Base-by-base conservation (phyloP, 2,113 vertebrate genomes). In the Scopus umbretta region DNA sequence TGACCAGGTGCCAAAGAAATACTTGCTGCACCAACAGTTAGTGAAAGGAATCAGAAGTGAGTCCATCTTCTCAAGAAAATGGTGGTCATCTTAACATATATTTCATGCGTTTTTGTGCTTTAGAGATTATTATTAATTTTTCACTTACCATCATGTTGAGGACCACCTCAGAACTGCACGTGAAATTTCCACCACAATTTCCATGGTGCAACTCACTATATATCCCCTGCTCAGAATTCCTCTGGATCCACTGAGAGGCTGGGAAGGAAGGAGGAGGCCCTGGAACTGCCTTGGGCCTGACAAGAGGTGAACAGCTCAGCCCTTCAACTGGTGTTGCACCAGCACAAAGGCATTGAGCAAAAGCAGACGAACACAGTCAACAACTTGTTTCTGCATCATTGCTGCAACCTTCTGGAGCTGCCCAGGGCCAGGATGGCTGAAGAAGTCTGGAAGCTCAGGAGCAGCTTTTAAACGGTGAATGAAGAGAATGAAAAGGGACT, bases 361-460 rank as follows among this genome's bases (percentile, higher is more conserved):
- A 76, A 67, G 16, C 40, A 78, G 30, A 16, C 0, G 6, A 61
- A 66, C 0, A 2, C 1, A 1, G 43, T 23, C 23, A 34, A 12
- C 1, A 3, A 38, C 45, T 47, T 62, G 27, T n/a, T 26, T 90
- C 55, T 61, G 23, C 47, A 38, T 45, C 8, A 1, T 27, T 55
- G 49, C n/a, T 42, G 49, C 29, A 71, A 21, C 22, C 30, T 65
- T 43, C 59, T 30, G 19, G 21, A 72, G 55, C 25, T 70, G 29
- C 6, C 30, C 30, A 55, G 23, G 42, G 63, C 49, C 49, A 42
- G n/a, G 23, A 26, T 22, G 32, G 65, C 29, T 45, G 53, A 55
- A n/a, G 23, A 10, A 65, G 21, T 11, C 56, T 22, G 49, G 43
- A 74, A 32, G 30, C 53, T 86, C n/a, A 29, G 9, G 45, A 65